phyloP scores from a whole-genome alignment of 2,113 vertebrate genomes.

The Mustela nigripes region DNA sequence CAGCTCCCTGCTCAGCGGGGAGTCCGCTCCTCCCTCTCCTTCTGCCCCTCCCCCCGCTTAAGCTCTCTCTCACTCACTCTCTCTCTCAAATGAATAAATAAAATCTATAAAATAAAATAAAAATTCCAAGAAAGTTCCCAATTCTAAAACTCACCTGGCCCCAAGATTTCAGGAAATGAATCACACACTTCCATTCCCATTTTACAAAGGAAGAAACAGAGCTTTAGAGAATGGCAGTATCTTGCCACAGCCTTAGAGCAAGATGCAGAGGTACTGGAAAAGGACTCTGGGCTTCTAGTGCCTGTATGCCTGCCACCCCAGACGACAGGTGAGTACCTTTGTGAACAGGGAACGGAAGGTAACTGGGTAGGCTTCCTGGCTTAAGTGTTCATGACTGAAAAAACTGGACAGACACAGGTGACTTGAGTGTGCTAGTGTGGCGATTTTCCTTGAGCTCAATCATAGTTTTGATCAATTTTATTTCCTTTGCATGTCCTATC shows the following conservation, averaged over 20 bases:
- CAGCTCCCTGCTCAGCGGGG: neutral
- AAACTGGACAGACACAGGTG: neutral
- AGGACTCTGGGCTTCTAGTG: neutral
- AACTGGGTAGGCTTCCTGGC: neutral
- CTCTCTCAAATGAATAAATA: neutral
- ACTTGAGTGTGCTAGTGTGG: neutral
- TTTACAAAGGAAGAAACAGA: slow-evolving; percentile 16
- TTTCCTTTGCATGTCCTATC: slow-evolving; percentile 47
- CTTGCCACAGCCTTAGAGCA: neutral
- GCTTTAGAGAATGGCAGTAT: neutral
- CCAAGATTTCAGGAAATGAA: neutral
- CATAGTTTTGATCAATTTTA: neutral
- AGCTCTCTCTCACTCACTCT: neutral
- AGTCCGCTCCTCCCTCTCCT: neutral
- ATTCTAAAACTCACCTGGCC: slow-evolving; percentile 3
- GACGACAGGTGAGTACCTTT: neutral
- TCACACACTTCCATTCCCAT: neutral
- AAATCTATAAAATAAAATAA: neutral
- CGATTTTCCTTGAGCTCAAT: neutral
- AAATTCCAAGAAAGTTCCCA: neutral
- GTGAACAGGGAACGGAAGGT: neutral
- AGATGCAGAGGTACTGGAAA: neutral
- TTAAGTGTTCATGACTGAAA: neutral
- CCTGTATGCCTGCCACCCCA: neutral
- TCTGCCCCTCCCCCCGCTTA: neutral